Evolutionary conservation across 2,888 invertebrate genomes (phyloP).

Genomic region (Patella depressa): DNA sequence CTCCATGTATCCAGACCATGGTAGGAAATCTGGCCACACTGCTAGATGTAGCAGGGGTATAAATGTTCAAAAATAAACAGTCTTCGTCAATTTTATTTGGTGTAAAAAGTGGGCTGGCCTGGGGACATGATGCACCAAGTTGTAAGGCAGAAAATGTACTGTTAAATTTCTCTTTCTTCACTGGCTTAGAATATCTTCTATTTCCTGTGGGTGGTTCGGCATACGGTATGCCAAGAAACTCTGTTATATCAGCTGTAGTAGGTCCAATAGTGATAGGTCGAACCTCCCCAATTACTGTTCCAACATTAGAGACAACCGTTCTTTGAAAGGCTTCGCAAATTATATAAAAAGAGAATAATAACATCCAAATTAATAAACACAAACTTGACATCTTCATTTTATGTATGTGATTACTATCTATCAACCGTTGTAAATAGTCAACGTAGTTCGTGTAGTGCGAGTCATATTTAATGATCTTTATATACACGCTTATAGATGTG

Average conservation of each 20-base stretch:
- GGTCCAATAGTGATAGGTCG: neutral
- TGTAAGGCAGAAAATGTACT: slow-evolving; percentile 35
- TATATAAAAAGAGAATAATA: too few species aligned
- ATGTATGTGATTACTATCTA: too few species aligned
- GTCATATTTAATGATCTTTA: too few species aligned
- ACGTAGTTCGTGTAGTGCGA: too few species aligned
- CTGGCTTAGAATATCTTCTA: slow-evolving; percentile 42
- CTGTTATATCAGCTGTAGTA: slow-evolving; percentile 17
- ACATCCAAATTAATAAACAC: too few species aligned
- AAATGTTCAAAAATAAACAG: slow-evolving; percentile 51
- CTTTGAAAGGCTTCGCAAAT: neutral
- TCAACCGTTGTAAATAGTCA: too few species aligned
- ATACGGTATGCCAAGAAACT: slow-evolving; percentile 48
- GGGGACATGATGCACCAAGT: slow-evolving; percentile 43
- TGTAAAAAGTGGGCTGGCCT: slow-evolving; percentile 1
- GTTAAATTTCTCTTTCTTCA: slow-evolving; percentile 19
- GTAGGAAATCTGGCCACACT: slow-evolving; percentile 14
- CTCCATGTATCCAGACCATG: slow-evolving; percentile 32
- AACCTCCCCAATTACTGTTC: neutral
- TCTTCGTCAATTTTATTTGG: slow-evolving; percentile 37
- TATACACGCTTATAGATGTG: too few species aligned
- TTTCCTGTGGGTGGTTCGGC: slow-evolving; percentile 46
- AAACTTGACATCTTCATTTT: too few species aligned
- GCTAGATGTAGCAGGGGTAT: slow-evolving; percentile 35
- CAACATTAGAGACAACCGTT: neutral